Base-by-base conservation (phyloP, 2,113 vertebrate species). In the Phaethornis superciliosus region DNA sequence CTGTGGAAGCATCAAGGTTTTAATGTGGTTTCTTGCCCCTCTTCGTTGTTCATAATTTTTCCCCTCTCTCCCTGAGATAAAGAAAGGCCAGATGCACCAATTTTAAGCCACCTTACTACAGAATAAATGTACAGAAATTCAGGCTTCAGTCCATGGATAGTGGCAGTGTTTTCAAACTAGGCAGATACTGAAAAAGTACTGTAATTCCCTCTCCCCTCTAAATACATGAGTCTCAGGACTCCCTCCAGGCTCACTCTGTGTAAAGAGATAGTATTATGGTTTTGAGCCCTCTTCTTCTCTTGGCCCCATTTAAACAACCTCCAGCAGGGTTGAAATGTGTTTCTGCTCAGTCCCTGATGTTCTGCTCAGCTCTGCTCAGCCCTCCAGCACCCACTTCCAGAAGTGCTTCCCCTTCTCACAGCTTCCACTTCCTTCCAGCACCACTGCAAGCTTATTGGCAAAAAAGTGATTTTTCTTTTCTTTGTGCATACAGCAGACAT, bases 41-140 rank as follows among this genome's bases (percentile, higher is more conserved):
- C 72, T 86, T 85, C 69, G 46, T 69, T 74, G 78, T 33, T 81
- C 33, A 42, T 47, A 84, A 84, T 87, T 86, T 65, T 63, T 88
- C 33, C 11, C 6, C 32, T 58, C 46, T 72, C 32, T 63, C 33
- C 21, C 46, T 27, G 47, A 81, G 81, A 62, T 42, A 88, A 94
- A 54, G 62, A 84, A 89, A 68, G 51, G 19, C 64, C 58, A 83
- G 47, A 44, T 44, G 65, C 30, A 81, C 11, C 20, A 81, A 71
- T 56, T 90, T 76, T 68, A 79, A 81, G 56, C 47, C 52, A 64
- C 44, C 12, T 35, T 75, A 64, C n/a, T 87, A 27, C 78, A 93
- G 78, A 58, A 87, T 32, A 71, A 85, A 88, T 27, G 67, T 62
- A 58, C 14, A 79, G 33, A 91, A 81, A 8, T 89, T 71, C 60